Evolutionary conservation across 2,113 vertebrate species (phyloP), one percentile per base, ranked within the genome.

Genomic region (Alaudala cheleensis): DNA sequence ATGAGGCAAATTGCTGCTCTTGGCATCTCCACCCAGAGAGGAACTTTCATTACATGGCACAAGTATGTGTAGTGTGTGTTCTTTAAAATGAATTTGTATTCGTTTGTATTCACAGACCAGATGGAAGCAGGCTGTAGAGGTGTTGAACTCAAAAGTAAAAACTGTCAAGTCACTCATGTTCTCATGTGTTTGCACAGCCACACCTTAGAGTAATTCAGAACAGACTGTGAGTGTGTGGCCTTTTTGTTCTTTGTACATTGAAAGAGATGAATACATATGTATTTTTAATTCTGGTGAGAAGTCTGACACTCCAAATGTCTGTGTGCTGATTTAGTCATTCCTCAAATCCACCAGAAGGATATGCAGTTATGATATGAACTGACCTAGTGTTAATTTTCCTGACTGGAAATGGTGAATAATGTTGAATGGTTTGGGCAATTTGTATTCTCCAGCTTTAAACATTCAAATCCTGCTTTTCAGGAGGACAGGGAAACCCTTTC

Each of bases 41-140:
- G 62, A 42, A 99, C 99, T 37, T 99, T 99, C 86, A 99, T 99
- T 82, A 99, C 99, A 0, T 99, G 99, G 99, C 97, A 99, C 98
- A 99, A 98, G 99, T 98, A 86, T 80, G 97, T 94, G 15, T 57
- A 13, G 28, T 56, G 31, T 77, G 29, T 60, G 11, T 37, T 81
- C n/a, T 47, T 88, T 78, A 60, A 62, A 82, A 56, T 45, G 3
- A 66, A 24, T 33, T 61, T n/a, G 17, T 37, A 4, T 57, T 62
- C 6, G 17, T 74, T 61, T 34, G 11, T 22, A 3, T 42, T 72
- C 22, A 21, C 11, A 66, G 60, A 14, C 19, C 44, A 64, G 26
- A 13, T 56, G 60, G 49, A 33, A 61, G 21, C 16, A 82, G 26
- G 33, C 24, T 60, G 14, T 44, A 20, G 31, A 73, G 80, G 13